phyloP scores from a whole-genome alignment of 1,140 invertebrate species.

The Nixonia krombeini region DNA sequence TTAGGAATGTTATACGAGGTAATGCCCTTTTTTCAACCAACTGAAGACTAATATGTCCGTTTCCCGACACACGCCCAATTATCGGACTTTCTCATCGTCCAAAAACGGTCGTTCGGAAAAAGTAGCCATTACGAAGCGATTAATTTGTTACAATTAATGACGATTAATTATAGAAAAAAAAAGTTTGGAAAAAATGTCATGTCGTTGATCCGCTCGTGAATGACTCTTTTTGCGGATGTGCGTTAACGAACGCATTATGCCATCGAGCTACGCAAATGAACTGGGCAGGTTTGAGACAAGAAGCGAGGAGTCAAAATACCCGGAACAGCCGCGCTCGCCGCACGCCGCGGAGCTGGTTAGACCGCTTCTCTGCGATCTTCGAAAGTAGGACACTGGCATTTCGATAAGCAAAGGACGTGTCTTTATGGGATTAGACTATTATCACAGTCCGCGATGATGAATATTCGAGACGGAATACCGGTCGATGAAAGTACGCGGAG shows the following conservation, averaged over 20 bases:
- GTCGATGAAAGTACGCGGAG: conserved; percentile 2
- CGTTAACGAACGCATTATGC: neutral
- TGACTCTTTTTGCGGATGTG: too few relatives aligned
- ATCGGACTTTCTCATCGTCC: too few relatives aligned
- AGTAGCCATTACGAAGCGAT: too few relatives aligned
- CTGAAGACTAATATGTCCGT: neutral
- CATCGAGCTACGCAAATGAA: neutral
- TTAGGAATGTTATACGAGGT: conserved; percentile 92
- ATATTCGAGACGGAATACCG: too few relatives aligned
- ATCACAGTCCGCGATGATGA: too few relatives aligned
- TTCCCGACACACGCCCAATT: too few relatives aligned
- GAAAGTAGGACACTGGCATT: conserved; percentile 43
- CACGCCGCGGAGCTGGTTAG: conserved; percentile 22
- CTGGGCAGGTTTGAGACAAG: neutral
- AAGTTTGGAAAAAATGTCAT: too few relatives aligned
- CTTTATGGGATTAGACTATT: conserved; percentile 26
- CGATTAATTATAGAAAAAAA: too few relatives aligned
- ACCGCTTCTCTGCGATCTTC: conserved; percentile 34
- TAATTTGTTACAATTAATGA: too few relatives aligned
- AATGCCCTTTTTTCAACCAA: conserved; percentile 49
- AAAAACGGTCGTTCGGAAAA: too few relatives aligned
- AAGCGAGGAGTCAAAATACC: conserved; percentile 8
- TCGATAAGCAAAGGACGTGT: conserved; percentile 32
- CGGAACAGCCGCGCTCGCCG: too few relatives aligned
- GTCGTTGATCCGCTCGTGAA: too few relatives aligned